A percentile compares a stretch with the other conserved stretches of the same genome.
phyloP scores from a whole-genome alignment of 2,888 invertebrate genomes.

The Thereva unica region DNA sequence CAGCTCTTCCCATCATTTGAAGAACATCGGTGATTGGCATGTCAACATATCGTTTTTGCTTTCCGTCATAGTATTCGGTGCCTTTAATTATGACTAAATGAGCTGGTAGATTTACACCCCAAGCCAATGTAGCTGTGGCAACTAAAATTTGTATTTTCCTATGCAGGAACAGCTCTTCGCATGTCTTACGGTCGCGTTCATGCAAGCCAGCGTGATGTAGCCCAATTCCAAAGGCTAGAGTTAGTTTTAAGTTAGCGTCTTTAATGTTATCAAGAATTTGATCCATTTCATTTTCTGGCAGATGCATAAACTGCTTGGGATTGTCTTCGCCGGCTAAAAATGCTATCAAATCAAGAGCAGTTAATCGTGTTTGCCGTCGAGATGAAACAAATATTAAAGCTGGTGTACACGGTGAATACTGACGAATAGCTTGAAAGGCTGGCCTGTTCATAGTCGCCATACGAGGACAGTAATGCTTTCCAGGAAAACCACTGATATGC shows the following conservation, averaged over 20 bases:
- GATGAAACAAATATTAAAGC: slow-evolving; percentile 95
- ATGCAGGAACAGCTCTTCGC: slow-evolving; percentile 92
- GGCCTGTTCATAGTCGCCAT: slow-evolving; percentile 99
- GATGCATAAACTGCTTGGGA: slow-evolving; percentile 93
- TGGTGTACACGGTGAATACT: slow-evolving; percentile 90
- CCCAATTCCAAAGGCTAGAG: slow-evolving; percentile 95
- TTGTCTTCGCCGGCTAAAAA: slow-evolving; percentile 88
- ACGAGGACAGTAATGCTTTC: slow-evolving; percentile 95
- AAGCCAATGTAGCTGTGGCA: slow-evolving; percentile 96
- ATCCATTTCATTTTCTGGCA: slow-evolving; percentile 85
- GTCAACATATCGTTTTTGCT: slow-evolving; percentile 94
- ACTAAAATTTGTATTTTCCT: slow-evolving; percentile 96
- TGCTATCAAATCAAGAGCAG: slow-evolving; percentile 92
- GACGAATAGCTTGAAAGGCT: slow-evolving; percentile 91
- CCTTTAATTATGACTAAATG: slow-evolving; percentile 98
- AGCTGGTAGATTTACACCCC: slow-evolving; percentile 99
- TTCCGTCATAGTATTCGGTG: slow-evolving; percentile 96
- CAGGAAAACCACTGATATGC: slow-evolving; percentile 94
- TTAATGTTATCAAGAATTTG: slow-evolving; percentile 71
- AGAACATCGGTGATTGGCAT: slow-evolving; percentile 99
- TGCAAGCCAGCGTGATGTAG: slow-evolving; percentile 98
- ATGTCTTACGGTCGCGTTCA: slow-evolving; percentile 86
- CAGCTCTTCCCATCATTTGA: slow-evolving; percentile 99
- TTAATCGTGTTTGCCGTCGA: slow-evolving; percentile 92
- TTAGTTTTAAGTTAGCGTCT: slow-evolving; percentile 90